Evolutionary conservation across 2,113 vertebrate species (phyloP), one percentile per base, ranked within the genome.

Genomic region (Morone saxatilis): DNA sequence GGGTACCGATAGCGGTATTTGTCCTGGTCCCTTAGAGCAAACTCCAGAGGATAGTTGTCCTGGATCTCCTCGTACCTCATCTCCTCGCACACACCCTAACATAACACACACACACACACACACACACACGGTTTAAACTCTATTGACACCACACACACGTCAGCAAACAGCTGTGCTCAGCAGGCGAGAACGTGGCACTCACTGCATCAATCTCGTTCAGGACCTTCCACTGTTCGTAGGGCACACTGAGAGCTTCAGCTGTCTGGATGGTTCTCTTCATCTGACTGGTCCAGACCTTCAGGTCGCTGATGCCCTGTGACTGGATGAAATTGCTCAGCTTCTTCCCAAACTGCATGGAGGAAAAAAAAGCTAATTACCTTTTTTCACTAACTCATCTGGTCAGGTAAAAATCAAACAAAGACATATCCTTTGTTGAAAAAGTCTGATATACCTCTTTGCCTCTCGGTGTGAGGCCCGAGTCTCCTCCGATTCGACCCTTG

Each of bases 181-280:
- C 50, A 20, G 57, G 10, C 13, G 2, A 12, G 57, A 19, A 20
- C 1, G 1, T 1, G 0, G 0, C 6, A 84, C 92, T 96, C 92
- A 99, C 98, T 4, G 98, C 98, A 31, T 99, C 98, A 0, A 99
- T 99, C 92, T 99, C 98, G 0, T 99, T 99, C 76, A 99, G 96
- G 88, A 97, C 97, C 89, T 99, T 99, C 98, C 98, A 99, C 96
- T 99, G 98, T 69, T 99, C 98, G 0, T 99, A 99, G n/a, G 98
- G 98, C 72, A 97, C 97, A 2, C 86, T 93, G 81, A 99, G 93
- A 0, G 96, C 97, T 90, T 99, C 98, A 0, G 98, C 98, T 0
- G 98, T 99, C 95, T 99, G 98, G 94, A 99, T 99, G 6, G 98
- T 99, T 86, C 98, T 97, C 95, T 98, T 99, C 98, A 99, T 99